phyloP scores from a whole-genome alignment of 2,888 invertebrate species.

The Lathronympha strigana region DNA sequence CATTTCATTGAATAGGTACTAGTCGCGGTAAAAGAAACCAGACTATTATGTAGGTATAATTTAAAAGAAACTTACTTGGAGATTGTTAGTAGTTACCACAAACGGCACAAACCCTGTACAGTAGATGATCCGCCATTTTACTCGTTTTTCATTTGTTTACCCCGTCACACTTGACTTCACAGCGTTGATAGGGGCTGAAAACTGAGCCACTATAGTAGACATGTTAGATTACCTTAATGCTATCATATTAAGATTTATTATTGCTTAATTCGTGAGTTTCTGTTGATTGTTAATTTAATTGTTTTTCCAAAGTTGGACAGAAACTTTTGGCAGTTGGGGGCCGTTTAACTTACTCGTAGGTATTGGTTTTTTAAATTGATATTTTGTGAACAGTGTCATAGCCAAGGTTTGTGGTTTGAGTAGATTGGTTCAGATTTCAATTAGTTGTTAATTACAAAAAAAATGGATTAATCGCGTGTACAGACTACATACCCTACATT shows the following conservation, averaged over 20 bases:
- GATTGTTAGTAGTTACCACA: no score
- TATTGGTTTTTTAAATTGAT: neutral
- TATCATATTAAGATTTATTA: neutral
- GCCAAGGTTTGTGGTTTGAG: no score
- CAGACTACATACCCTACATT: no score
- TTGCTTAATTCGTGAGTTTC: neutral
- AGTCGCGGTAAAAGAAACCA: no score
- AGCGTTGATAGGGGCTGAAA: neutral
- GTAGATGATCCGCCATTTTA: slow-evolving; percentile 14
- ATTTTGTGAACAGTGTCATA: neutral
- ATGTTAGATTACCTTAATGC: neutral
- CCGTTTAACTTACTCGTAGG: neutral
- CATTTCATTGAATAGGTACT: no score
- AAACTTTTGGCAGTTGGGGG: neutral
- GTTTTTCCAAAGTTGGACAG: neutral
- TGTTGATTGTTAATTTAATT: neutral
- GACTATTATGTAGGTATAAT: no score
- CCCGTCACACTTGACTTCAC: slow-evolving; percentile 9
- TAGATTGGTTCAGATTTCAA: no score
- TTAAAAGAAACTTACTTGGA: no score
- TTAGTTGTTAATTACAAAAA: no score
- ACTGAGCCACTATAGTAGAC: neutral
- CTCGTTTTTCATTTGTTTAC: slow-evolving; percentile 12
- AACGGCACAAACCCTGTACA: no score
- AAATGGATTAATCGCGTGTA: no score